Evolutionary conservation across 2,113 vertebrate genomes (phyloP).

Genomic region (Larimichthys crocea): DNA sequence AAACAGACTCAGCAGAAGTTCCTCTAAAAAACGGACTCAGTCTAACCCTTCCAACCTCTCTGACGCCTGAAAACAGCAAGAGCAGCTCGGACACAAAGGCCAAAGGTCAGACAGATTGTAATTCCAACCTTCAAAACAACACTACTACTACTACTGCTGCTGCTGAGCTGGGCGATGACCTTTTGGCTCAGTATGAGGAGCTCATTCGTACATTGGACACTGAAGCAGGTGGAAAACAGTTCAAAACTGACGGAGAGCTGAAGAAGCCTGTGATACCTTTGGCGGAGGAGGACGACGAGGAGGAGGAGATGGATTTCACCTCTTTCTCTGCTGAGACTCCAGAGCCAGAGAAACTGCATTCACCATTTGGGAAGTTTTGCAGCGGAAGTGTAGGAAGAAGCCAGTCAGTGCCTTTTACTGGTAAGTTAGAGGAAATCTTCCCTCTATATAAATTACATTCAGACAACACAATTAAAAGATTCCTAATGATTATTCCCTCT

Average conservation of each 20-base stretch:
- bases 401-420: conserved; percentile 91
- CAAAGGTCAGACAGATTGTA: conserved; percentile 65
- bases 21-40: conserved; percentile 77
- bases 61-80: conserved; percentile 52
- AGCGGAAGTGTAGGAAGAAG: conserved; percentile 65
- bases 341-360: conserved; percentile 82
- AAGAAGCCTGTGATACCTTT: conserved; percentile 63
- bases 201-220: conserved; percentile 90
- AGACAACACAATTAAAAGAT: not conserved
- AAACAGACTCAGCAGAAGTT: conserved; percentile 23
- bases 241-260: conserved; percentile 63
- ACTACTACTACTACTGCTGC: conserved; percentile 68
- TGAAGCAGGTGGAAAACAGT: conserved; percentile 65
- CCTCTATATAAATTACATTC: not conserved
- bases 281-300: conserved; percentile 74
- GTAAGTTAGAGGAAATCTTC: conserved; percentile 70
- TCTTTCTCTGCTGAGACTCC: conserved; percentile 88
- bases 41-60: conserved; percentile 47
- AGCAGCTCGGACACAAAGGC: conserved; percentile 54
- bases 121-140: conserved; percentile 54
- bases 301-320: conserved; percentile 87
- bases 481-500: conserved; percentile 1
- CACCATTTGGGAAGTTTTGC: conserved; percentile 84
- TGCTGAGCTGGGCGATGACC: conserved; percentile 84
- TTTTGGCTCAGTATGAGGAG: conserved; percentile 90